These are phyloP conservation scores for Cataglyphis rosenhaueri DNA, from an alignment of 2,888 invertebrate genomes.

Conservation along the genomic window DNA sequence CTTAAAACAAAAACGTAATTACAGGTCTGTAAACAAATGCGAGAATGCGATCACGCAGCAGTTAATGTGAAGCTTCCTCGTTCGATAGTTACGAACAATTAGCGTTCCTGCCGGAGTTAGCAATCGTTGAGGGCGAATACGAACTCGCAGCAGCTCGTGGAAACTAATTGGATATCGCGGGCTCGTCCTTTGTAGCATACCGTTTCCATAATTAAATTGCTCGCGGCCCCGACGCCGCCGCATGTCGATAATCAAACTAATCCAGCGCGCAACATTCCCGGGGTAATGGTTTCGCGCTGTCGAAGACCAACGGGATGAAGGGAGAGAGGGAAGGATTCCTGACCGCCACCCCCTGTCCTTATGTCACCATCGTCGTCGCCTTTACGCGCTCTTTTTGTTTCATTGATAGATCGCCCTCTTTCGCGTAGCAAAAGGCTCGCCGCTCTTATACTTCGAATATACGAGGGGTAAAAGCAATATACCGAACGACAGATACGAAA, in stretches of 20 bases:
- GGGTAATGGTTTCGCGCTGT: constrained; percentile 50
- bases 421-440: neutral
- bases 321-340: neutral
- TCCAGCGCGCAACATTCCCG: constrained; percentile 45
- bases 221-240: constrained; percentile 47
- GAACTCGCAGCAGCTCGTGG: constrained; percentile 36
- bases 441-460: neutral
- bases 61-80: constrained; percentile 8
- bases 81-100: constrained; percentile 33
- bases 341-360: neutral
- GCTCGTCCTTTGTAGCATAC: constrained; percentile 50
- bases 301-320: neutral
- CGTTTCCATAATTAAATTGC: constrained; percentile 53
- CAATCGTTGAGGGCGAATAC: constrained; percentile 26
- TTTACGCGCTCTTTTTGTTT: constrained; percentile 25
- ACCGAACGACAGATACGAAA: constrained; percentile 42
- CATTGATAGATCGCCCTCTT: constrained; percentile 32
- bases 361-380: neutral
- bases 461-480: constrained; percentile 34
- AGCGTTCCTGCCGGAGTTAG: constrained; percentile 24
- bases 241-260: constrained; percentile 55
- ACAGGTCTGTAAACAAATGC: neutral
- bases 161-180: constrained; percentile 53
- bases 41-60: neutral
- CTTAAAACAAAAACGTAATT: neutral